Conservation (phyloP, 2,797 vertebrate genomes). For the Melanotaenia boesemani region DNA sequence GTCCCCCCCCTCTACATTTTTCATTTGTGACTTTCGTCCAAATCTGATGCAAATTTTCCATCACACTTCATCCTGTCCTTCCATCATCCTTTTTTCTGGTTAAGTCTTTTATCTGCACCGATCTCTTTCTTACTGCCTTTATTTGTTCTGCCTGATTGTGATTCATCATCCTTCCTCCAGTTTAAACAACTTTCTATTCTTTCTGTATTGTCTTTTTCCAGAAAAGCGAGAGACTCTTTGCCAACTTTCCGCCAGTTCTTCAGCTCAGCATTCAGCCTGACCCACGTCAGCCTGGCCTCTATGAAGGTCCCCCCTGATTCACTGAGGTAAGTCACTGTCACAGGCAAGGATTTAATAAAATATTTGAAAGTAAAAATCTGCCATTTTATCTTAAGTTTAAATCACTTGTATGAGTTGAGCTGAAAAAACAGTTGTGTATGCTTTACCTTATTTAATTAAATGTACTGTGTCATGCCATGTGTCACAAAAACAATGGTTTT, state of each 20-base stretch:
- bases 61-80: conserved; percentile 34
- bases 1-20: conserved; percentile 23
- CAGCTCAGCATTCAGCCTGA: conserved; percentile 88
- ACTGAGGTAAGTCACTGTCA: conserved; percentile 81
- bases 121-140: conserved; percentile 36
- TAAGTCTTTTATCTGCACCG: conserved; percentile 30
- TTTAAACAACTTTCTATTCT: conserved; percentile 15
- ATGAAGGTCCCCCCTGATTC: conserved; percentile 88
- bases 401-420: conserved; percentile 2
- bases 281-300: conserved; percentile 85
- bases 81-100: conserved; percentile 37
- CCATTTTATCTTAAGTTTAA: conserved; percentile 1
- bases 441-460: conserved; percentile 17
- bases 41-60: conserved; percentile 36
- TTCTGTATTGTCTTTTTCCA: conserved; percentile 53
- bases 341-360: conserved; percentile 1
- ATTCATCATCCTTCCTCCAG: conserved; percentile 12
- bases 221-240: conserved; percentile 86
- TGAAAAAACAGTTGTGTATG: conserved; percentile 3
- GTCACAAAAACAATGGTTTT: neutral
- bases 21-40: conserved; percentile 18
- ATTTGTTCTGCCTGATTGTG: conserved; percentile 21
- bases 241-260: conserved; percentile 91
- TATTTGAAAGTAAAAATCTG: too few species aligned
- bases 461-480: too few species aligned